Evolutionary conservation across 2,888 invertebrate species (phyloP), one percentile per base, ranked within the genome.

Genomic region (Hyalella azteca): DNA sequence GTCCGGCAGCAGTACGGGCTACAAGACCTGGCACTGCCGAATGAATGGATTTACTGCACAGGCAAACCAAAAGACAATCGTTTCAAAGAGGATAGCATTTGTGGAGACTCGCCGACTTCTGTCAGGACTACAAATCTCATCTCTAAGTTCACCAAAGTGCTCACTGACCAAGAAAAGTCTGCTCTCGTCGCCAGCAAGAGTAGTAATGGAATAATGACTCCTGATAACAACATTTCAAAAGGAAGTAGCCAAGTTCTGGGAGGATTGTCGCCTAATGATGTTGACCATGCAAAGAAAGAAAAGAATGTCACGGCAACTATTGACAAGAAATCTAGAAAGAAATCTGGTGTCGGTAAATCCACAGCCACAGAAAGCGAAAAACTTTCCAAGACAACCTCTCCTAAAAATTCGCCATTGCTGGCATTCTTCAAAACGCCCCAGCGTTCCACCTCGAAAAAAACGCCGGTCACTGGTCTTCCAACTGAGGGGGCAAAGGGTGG

Each of bases 11-110:
- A 91, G 85, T 91, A 91, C 87, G 87, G 89, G 7, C 86, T 90
- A 29, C 86, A 88, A 0, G 89, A 90, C 50, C 86, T 91, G 0
- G 86, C 88, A 0, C 81, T 91, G 26, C 90, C 91, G 0, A 92
- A 92, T 86, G 86, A 87, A 3, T 92, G 92, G 92, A 87, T 87
- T 3, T 92, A 91, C 84, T 88, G 40, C 45, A 36, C 75, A 5
- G 5, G 22, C 3, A 15, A 22, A 7, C 75, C 75, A n/a, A 73
- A 15, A n/a, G 19, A n/a, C 85, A 13, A 77, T 78, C 15, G 75
- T 59, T 29, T 75, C 49, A 49, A 41, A 48, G 36, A 48, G 29
- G 75, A 50, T 13, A 39, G 32, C 29, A n/a, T 0, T 3, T 32
- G 54, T 29, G 32, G 4, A 49, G 79, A 79, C 13, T 32, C 36